phyloP scores from a whole-genome alignment of 2,113 vertebrate species.

The Cephalopholis sonnerati region DNA sequence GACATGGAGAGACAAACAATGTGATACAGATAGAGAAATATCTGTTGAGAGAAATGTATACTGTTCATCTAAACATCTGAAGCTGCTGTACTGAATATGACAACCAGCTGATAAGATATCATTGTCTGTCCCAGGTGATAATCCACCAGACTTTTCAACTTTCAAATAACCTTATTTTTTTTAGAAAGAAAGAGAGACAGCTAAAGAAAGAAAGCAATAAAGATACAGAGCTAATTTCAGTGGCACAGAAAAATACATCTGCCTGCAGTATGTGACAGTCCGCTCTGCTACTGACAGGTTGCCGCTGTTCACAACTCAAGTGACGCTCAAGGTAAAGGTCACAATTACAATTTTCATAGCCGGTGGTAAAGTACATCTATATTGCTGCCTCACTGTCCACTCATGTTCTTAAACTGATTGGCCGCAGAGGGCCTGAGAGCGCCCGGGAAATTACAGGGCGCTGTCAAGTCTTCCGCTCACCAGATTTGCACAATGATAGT shows the following conservation, averaged over 20 bases:
- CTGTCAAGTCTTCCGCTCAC: background rate
- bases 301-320: background rate
- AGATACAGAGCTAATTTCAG: background rate
- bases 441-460: background rate
- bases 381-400: background rate
- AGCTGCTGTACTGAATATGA: background rate
- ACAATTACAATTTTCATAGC: slow-evolving; percentile 28
- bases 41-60: slow-evolving; percentile 5
- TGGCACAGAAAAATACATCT: background rate
- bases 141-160: background rate
- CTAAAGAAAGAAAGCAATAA: background rate
- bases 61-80: background rate
- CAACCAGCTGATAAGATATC: background rate
- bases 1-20: slow-evolving; percentile 26
- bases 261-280: background rate
- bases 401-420: background rate
- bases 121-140: background rate
- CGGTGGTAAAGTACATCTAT: background rate
- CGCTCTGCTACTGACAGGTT: background rate
- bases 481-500: background rate
- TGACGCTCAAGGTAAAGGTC: slow-evolving; percentile 35
- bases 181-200: background rate
- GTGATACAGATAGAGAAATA: slow-evolving; percentile 17
- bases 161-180: slow-evolving; percentile 1
- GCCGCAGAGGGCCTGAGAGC: background rate